These are phyloP conservation scores for Eretmocerus hayati DNA, from an alignment of 2,888 invertebrate species.

Conservation along the genomic window DNA sequence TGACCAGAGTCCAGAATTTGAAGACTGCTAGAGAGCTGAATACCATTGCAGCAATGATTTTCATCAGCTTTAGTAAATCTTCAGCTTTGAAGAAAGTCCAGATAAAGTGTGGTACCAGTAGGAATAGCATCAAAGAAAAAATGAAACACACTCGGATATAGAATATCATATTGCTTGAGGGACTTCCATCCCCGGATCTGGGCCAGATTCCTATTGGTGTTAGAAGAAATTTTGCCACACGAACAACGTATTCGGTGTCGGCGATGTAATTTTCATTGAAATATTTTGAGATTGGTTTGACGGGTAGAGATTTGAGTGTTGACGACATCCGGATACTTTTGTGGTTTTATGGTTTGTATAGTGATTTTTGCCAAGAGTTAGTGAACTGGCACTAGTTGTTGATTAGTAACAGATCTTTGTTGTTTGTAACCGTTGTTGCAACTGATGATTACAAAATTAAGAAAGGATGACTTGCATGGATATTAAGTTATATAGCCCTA, in stretches of 20 bases:
- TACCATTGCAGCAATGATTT: slow-evolving; percentile 34
- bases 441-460: too few relatives aligned
- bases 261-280: slow-evolving; percentile 26
- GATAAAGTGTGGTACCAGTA: slow-evolving; percentile 35
- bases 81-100: slow-evolving; percentile 38
- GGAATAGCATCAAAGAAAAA: slow-evolving; percentile 35
- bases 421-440: too few relatives aligned
- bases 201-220: slow-evolving; percentile 41
- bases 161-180: slow-evolving; percentile 21
- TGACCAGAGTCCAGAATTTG: slow-evolving; percentile 38
- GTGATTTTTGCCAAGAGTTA: too few relatives aligned
- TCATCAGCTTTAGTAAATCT: slow-evolving; percentile 37
- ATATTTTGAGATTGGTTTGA: too few relatives aligned
- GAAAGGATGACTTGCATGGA: too few relatives aligned
- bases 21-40: slow-evolving; percentile 37
- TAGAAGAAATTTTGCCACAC: slow-evolving; percentile 31
- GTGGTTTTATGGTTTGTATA: too few relatives aligned
- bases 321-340: too few relatives aligned
- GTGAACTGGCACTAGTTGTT: too few relatives aligned
- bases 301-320: too few relatives aligned
- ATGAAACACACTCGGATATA: slow-evolving; percentile 28
- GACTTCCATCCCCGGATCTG: slow-evolving; percentile 28
- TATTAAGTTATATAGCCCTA: too few relatives aligned
- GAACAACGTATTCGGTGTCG: slow-evolving; percentile 33
- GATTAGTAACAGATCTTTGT: too few relatives aligned